Evolutionary conservation across 2,113 vertebrate genomes (phyloP).

Genomic region (human): GRCh38 chr1:63818001-63818500

Average conservation of each 20-base stretch:
- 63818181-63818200: neutral
- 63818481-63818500: too few species aligned
- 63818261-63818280: conserved; percentile 3
- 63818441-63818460: neutral
- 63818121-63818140: neutral
- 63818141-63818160: neutral
- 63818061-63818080: neutral
- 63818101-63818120: neutral
- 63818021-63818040: neutral
- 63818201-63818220: neutral
- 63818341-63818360: neutral
- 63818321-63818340: neutral
- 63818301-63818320: neutral
- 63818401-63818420: neutral
- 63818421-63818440: neutral
- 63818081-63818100: neutral
- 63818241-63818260: neutral
- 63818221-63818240: neutral
- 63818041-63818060: neutral
- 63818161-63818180: neutral
- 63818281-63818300: neutral
- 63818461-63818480: neutral
- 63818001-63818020: neutral
- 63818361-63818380: neutral
- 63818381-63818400: neutral